Percentiles rank a stretch among this genome's conserved stretches.
Evolutionary conservation across 2,113 vertebrate species (phyloP).

Genomic region (Colaptes auratus): DNA sequence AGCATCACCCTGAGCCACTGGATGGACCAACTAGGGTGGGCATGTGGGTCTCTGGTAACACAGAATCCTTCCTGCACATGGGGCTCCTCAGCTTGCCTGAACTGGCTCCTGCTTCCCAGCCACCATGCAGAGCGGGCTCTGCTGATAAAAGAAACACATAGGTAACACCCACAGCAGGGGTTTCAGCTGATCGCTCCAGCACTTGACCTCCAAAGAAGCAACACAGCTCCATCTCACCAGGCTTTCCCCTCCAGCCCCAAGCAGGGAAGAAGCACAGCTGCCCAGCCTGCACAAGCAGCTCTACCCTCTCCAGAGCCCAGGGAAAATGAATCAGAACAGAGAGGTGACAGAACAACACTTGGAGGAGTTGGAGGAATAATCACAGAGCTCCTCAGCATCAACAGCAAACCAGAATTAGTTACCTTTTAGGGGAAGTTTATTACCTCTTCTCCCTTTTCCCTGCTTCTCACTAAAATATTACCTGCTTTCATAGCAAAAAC

Average conservation of each 20-base stretch:
- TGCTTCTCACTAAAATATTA: background rate
- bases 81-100: background rate
- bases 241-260: background rate
- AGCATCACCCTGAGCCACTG: background rate
- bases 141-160: background rate
- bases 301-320: background rate
- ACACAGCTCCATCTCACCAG: background rate
- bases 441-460: background rate
- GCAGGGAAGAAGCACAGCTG: background rate
- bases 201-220: background rate
- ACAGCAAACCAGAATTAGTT: background rate
- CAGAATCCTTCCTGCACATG: too few relatives aligned
- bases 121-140: background rate
- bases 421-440: background rate
- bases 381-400: background rate
- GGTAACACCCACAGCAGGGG: background rate
- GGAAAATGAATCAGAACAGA: background rate
- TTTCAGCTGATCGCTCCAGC: background rate
- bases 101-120: background rate
- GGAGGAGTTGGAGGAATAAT: background rate
- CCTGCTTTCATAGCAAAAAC: background rate
- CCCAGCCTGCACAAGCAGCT: background rate
- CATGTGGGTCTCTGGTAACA: too few relatives aligned
- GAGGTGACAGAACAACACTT: background rate
- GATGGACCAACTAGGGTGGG: too few relatives aligned